Base-by-base conservation (phyloP, 1,140 invertebrate genomes). In the Anastrepha ludens region DNA sequence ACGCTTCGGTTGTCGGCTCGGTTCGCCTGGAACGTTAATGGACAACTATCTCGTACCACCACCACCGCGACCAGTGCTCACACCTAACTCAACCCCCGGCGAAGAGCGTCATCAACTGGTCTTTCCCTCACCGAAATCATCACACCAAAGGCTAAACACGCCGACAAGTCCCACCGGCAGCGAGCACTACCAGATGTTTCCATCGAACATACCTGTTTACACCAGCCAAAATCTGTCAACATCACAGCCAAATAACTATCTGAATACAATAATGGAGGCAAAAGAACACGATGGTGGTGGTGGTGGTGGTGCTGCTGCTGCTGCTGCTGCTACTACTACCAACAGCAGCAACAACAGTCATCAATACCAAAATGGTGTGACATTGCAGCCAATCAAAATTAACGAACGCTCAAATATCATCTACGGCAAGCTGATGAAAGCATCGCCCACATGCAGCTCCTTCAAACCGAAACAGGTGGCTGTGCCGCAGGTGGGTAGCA, bases 31-130 rank as follows among this genome's bases (percentile, higher is more conserved):
- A 90, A 93, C 87, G 50, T 65, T 92, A 13, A 90, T 95, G 90
- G 94, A 94, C 58, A 94, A 95, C 89, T 95, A 95, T 90, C 90
- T 95, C 87, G 94, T 95, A 47, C 95, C 95, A 58, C 95, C 95
- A 44, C 94, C 95, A 39, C 94, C 95, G 13, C 91, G 95, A 11
- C 95, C 95, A 0, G 74, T 81, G 15, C 90, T 91, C 13, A 92
- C 92, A 17, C 91, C 92, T 0, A 90, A 89, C 44, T 93, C 93
- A 0, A 93, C 92, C 67, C 91, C 92, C 0, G 91, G 91, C 1
- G 92, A 93, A 78, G 93, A 93, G 58, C 89, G 91, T 0, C 91
- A 92, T 70, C 92, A 92, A 88, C 90, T 93, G 3, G 90, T 91
- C 0, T 92, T 92, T 44, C 91, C 92, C 59, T 91, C 92, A 59